These are phyloP conservation scores for Rallus crepitans DNA, from an alignment of 2,797 vertebrate species.

Conservation along the genomic window DNA sequence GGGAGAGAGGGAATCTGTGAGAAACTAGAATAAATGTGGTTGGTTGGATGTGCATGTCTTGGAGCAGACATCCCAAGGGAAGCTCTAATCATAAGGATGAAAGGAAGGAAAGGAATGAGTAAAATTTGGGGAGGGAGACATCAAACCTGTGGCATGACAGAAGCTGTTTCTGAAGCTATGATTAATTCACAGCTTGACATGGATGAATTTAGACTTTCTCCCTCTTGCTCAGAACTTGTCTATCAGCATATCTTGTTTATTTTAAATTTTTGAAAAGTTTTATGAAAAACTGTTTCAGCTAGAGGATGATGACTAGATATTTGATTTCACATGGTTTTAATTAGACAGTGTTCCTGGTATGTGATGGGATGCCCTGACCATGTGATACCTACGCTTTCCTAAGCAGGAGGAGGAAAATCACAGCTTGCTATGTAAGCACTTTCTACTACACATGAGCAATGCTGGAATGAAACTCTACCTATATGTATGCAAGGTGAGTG, in stretches of 20 bases:
- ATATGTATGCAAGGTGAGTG: neutral
- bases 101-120: slow-evolving; percentile 33
- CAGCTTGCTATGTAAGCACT: neutral
- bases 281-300: neutral
- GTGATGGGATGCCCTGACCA: neutral
- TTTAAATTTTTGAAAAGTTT: neutral
- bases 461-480: neutral
- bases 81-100: slow-evolving; percentile 8
- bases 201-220: neutral
- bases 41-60: slow-evolving; percentile 28
- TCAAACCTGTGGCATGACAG: slow-evolving; percentile 27
- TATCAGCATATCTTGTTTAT: neutral
- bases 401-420: slow-evolving; percentile 13
- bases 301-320: neutral
- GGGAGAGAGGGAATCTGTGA: neutral
- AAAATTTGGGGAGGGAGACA: slow-evolving; percentile 5
- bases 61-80: slow-evolving; percentile 31
- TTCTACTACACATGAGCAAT: neutral
- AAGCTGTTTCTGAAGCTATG: slow-evolving; percentile 14
- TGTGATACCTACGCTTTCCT: neutral
- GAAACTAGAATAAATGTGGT: neutral
- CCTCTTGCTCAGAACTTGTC: neutral
- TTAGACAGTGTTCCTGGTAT: neutral
- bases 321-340: neutral
- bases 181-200: slow-evolving; percentile 31